Base-by-base conservation (phyloP, 2,797 vertebrate genomes). In the Pseudomugil tenellus region DNA sequence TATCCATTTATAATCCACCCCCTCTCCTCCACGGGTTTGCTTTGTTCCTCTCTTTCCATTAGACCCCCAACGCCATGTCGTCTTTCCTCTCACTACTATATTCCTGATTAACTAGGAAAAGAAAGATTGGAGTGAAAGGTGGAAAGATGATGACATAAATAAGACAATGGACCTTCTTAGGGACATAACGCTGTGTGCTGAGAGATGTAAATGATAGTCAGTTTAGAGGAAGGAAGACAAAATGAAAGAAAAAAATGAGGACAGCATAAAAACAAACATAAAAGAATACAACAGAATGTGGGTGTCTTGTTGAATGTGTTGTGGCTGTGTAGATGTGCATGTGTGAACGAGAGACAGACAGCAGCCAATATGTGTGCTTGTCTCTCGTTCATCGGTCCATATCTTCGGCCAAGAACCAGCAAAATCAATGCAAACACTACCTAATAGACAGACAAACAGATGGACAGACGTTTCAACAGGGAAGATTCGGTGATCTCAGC, bases 401-500 rank as follows among this genome's bases (percentile, higher is more conserved):
- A 73, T 76, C 71, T 67, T 57, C 25, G 49, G 63, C 76, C 52
- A 48, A 71, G 58, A 65, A 60, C 52, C 31, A 58, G 65, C 49
- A 72, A 73, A 74, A 85, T 79, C 79, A 74, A 77, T 81, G 76
- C 58, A 41, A 67, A 60, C 51, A 8, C 60, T 57, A 39, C 55
- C 70, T 71, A 79, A 81, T 53, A 58, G 53, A 63, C 29, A 54
- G 59, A 68, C 60, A 57, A 70, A 74, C 56, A 46, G 57, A 67
- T 51, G 64, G 70, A 79, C 17, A 56, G 68, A 76, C 58, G 43
- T 79, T 70, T 67, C 74, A 75, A 70, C 74, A 64, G 70, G 74
- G 39, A 69, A 51, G 74, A 80, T 84, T 87, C 52, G 28, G 35
- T 49, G 17, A 84, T 84, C 84, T 84, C 83, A 84, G 78, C 81